Evolutionary conservation across 2,113 vertebrate species (phyloP).

Genomic region (Geothlypis trichas): DNA sequence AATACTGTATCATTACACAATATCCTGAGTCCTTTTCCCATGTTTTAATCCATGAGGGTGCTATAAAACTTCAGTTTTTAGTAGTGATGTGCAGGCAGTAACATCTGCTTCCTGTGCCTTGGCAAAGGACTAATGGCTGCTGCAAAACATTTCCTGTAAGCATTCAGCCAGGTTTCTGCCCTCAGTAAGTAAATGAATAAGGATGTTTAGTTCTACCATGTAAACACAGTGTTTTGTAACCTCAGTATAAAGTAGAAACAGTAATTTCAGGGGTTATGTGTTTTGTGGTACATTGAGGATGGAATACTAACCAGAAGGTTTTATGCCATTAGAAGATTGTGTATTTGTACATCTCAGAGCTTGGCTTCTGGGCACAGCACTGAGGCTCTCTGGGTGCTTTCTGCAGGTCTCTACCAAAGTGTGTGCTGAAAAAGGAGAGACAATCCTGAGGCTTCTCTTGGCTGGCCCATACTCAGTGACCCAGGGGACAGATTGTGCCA

Average conservation of each 20-base stretch:
- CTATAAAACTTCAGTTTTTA: neutral
- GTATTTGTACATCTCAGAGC: conserved; percentile 12
- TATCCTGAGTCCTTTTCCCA: neutral
- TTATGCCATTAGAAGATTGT: conserved; percentile 9
- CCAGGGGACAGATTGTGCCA: neutral
- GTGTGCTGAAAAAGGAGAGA: neutral
- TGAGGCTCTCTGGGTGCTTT: neutral
- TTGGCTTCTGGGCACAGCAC: neutral
- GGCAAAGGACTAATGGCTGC: neutral
- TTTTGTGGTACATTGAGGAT: conserved; percentile 43
- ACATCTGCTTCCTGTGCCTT: neutral
- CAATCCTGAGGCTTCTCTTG: neutral
- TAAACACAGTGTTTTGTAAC: conserved; percentile 25
- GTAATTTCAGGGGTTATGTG: conserved; percentile 34
- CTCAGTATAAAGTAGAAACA: conserved; percentile 34
- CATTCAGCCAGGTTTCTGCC: conserved; percentile 47
- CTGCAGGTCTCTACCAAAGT: neutral
- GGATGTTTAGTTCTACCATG: conserved; percentile 29
- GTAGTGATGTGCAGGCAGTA: neutral
- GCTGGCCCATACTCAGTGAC: neutral
- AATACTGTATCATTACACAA: neutral
- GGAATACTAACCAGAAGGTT: conserved; percentile 12
- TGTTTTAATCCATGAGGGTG: neutral
- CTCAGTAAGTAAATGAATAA: conserved; percentile 57
- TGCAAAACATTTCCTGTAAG: conserved; percentile 15